These are phyloP conservation scores for Pampus argenteus DNA, from an alignment of 2,797 vertebrate genomes.

Conservation along the genomic window DNA sequence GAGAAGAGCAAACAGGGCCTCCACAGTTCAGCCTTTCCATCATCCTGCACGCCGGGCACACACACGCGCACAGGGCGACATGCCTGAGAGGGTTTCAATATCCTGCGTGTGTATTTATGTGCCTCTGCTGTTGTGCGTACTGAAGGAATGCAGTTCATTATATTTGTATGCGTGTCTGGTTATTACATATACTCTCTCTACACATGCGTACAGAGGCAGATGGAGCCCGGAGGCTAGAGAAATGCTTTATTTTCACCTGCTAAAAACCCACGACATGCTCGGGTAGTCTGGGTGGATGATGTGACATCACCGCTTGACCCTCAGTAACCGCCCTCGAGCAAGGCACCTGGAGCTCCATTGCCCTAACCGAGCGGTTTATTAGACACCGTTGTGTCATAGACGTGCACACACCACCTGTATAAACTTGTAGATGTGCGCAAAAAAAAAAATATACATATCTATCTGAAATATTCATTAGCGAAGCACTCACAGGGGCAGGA, in stretches of 20 bases:
- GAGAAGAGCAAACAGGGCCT: slow-evolving; percentile 69
- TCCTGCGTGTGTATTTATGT: slow-evolving; percentile 64
- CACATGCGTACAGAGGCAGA: slow-evolving; percentile 52
- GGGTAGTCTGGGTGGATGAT: slow-evolving; percentile 11
- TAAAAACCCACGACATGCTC: slow-evolving; percentile 36
- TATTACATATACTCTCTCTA: slow-evolving; percentile 69
- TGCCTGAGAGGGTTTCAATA: slow-evolving; percentile 83
- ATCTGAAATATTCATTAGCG: slow-evolving; percentile 78
- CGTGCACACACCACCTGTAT: background rate
- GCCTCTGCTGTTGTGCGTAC: slow-evolving; percentile 62
- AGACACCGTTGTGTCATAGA: background rate
- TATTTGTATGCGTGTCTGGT: slow-evolving; percentile 72
- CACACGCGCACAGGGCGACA: slow-evolving; percentile 72
- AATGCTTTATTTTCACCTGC: slow-evolving; percentile 57
- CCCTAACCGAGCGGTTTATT: background rate
- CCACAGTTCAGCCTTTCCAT: slow-evolving; percentile 81
- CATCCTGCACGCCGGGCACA: slow-evolving; percentile 76
- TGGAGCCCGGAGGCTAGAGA: slow-evolving; percentile 50
- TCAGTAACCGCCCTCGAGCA: slow-evolving; percentile 42
- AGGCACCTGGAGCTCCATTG: slow-evolving; percentile 19
- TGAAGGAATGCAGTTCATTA: slow-evolving; percentile 76
- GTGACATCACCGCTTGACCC: slow-evolving; percentile 6
- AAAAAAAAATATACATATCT: no score
- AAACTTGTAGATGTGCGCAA: slow-evolving; percentile 30
- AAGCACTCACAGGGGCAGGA: slow-evolving; percentile 49